Evolutionary conservation across 2,113 vertebrate genomes (phyloP).

Genomic region (Atlantisia rogersi): DNA sequence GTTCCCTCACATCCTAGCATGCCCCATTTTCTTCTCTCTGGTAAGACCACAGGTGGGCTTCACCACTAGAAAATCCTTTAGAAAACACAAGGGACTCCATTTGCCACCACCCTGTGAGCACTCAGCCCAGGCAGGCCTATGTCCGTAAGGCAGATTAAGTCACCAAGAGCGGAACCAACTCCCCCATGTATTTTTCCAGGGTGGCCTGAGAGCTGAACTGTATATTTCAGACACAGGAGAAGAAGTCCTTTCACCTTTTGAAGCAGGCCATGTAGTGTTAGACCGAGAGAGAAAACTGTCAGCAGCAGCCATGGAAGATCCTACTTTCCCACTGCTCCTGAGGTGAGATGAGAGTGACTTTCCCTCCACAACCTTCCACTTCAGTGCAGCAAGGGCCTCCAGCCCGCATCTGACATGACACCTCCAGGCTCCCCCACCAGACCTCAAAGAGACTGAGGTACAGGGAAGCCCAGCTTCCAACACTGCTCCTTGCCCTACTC

Average conservation of each 20-base stretch:
- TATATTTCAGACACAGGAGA: background rate
- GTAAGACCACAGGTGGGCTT: background rate
- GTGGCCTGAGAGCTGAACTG: fast-evolving
- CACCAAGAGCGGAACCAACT: background rate
- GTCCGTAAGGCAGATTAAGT: no score
- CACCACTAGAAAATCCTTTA: background rate
- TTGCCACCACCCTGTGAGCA: background rate
- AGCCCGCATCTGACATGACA: background rate
- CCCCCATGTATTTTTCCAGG: background rate
- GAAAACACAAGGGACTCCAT: fast-evolving
- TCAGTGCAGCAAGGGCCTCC: fast-evolving
- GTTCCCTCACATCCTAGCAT: fast-evolving
- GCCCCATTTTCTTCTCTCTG: background rate
- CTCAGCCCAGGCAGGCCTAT: background rate
- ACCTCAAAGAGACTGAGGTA: background rate
- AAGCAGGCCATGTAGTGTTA: background rate
- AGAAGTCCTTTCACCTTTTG: background rate
- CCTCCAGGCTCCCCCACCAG: fast-evolving
- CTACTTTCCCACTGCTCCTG: background rate
- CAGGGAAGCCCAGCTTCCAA: background rate
- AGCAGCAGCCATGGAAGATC: background rate
- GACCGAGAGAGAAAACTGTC: background rate
- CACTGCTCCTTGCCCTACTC: fast-evolving
- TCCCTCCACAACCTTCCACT: background rate
- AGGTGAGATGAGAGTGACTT: background rate